Percentiles rank a stretch among this genome's conserved stretches.
phyloP scores from a whole-genome alignment of 2,797 vertebrate species.

The Cyclopterus lumpus region DNA sequence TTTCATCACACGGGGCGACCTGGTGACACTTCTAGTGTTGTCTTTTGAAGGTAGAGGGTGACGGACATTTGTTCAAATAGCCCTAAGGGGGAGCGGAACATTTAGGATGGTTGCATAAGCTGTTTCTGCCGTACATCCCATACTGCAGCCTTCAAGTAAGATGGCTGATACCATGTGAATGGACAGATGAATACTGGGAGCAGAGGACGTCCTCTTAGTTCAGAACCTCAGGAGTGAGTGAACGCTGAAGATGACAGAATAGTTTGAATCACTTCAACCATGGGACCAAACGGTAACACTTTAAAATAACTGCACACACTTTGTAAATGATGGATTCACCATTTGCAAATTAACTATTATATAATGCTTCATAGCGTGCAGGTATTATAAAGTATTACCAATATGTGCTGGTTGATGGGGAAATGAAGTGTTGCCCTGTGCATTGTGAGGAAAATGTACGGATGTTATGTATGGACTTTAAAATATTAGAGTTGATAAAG shows the following conservation, averaged over 20 bases:
- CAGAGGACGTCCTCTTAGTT: conserved; percentile 7
- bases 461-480: too few species aligned
- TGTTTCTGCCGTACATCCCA: conserved; percentile 11
- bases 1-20: background rate
- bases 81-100: conserved; percentile 3
- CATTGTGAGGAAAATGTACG: too few species aligned
- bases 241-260: background rate
- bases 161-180: background rate
- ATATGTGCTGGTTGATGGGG: too few species aligned
- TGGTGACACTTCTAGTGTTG: background rate
- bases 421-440: too few species aligned
- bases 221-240: background rate
- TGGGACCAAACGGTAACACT: too few species aligned
- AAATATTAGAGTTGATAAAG: too few species aligned
- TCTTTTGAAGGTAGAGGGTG: conserved; percentile 1
- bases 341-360: too few species aligned
- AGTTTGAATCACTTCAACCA: background rate
- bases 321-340: too few species aligned
- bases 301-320: too few species aligned
- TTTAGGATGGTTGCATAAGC: conserved; percentile 38
- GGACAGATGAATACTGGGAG: conserved; percentile 4
- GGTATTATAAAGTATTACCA: too few species aligned
- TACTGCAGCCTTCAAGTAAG: conserved; percentile 15
- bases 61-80: conserved; percentile 24
- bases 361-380: too few species aligned